phyloP scores from a whole-genome alignment of 2,888 invertebrate genomes.

The Trichogramma dendrolimi region DNA sequence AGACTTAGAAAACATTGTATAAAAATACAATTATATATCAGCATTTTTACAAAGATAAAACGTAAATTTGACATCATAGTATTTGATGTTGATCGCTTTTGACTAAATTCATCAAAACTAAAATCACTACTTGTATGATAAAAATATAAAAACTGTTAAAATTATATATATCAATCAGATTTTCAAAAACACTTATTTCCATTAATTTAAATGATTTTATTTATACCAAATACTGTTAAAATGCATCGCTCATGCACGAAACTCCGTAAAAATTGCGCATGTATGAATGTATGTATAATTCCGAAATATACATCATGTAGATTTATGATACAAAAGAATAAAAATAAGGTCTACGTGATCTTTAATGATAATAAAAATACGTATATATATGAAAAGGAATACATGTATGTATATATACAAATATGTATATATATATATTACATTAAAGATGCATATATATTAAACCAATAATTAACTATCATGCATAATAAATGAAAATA shows the following conservation, averaged over 20 bases:
- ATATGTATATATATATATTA: slow-evolving; percentile 21
- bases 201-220: slow-evolving; percentile 1
- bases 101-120: slow-evolving; percentile 6
- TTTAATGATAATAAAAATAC: slow-evolving; percentile 24
- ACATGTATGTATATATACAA: slow-evolving; percentile 17
- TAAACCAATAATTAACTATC: slow-evolving; percentile 20
- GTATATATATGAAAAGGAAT: no score
- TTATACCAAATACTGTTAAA: slow-evolving; percentile 2
- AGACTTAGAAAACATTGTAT: slow-evolving; percentile 17
- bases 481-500: slow-evolving; percentile 24
- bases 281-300: slow-evolving; percentile 28
- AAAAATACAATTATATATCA: slow-evolving; percentile 20
- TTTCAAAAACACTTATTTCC: not conserved
- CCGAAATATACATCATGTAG: slow-evolving; percentile 20
- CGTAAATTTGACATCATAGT: slow-evolving; percentile 13
- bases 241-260: slow-evolving; percentile 29
- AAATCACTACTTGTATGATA: not conserved
- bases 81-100: slow-evolving; percentile 15
- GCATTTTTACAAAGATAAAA: slow-evolving; percentile 20
- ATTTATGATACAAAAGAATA: slow-evolving; percentile 25
- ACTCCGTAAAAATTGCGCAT: slow-evolving; percentile 22
- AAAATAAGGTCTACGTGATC: slow-evolving; percentile 25
- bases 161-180: not conserved
- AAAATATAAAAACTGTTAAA: not conserved
- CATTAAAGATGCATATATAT: slow-evolving; percentile 26